phyloP scores from a whole-genome alignment of 2,888 invertebrate species.

The Sphaeridia pumilis region DNA sequence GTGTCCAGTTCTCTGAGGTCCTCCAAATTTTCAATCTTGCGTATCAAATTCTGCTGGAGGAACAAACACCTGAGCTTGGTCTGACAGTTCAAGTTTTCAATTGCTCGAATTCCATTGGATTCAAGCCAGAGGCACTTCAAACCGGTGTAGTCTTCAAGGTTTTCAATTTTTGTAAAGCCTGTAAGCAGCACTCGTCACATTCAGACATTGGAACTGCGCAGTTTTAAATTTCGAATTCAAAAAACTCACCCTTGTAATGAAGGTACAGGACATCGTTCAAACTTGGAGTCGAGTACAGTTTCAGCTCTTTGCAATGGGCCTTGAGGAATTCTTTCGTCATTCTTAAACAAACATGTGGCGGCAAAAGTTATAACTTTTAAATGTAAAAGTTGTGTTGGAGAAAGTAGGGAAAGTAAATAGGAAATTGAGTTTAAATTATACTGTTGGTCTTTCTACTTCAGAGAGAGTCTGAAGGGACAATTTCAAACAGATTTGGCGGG shows the following conservation, averaged over 20 bases:
- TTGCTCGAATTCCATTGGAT: conserved; percentile 73
- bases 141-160: conserved; percentile 81
- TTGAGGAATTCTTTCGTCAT: conserved; percentile 73
- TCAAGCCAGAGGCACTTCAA: conserved; percentile 85
- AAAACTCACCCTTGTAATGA: conserved; percentile 83
- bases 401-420: too few relatives aligned
- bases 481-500: too few relatives aligned
- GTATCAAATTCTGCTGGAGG: conserved; percentile 75
- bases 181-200: too few relatives aligned
- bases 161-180: conserved; percentile 74
- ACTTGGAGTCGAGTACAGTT: conserved; percentile 73
- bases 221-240: too few relatives aligned
- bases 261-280: conserved; percentile 88
- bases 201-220: too few relatives aligned
- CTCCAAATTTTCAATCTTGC: conserved; percentile 70
- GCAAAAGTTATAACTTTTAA: too few relatives aligned
- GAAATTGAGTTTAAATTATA: too few relatives aligned
- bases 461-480: too few relatives aligned
- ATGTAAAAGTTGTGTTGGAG: too few relatives aligned
- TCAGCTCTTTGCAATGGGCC: conserved; percentile 70
- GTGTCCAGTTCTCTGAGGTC: conserved; percentile 62
- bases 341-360: conserved; percentile 45
- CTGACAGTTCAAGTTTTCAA: conserved; percentile 71
- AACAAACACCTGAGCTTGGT: conserved; percentile 67
- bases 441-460: too few relatives aligned